Evolutionary conservation across 2,113 vertebrate genomes (phyloP), one percentile per base, ranked within the genome.

Genomic region (Rhombomys opimus): DNA sequence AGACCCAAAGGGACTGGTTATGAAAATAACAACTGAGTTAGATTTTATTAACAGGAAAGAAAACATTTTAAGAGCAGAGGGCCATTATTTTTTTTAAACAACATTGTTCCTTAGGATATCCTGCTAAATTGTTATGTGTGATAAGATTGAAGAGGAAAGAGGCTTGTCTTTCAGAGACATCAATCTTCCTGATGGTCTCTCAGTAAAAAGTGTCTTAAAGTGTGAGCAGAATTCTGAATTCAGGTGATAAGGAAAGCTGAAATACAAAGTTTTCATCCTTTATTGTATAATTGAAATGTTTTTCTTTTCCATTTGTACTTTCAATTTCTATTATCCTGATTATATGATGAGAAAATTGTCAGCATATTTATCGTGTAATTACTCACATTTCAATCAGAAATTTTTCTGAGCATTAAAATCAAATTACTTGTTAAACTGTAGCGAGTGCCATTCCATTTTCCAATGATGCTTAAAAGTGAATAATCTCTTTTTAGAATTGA

Each of bases 31-130:
- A 97, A 95, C 85, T 90, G 89, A 89, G 80, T 97, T 96, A 85
- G 92, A 95, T 94, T 98, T 97, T 97, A 96, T 97, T 97, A 97
- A 97, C 96, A 97, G 97, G 97, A 98, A 97, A 98, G 96, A 98
- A 97, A 97, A 95, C 96, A 97, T 97, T 96, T 97, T 97, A 93
- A 97, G 90, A 97, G 84, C 87, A 95, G 93, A 97, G 76, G 41
- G 23, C 68, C 54, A 91, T 94, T 95, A 95, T 95, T 96, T 91
- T 82, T 96, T 96, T 95, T 87, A 95, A 97, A 96, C 94, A 97
- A 92, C 94, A 91, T 96, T 97, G 95, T 97, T 97, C 95, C 95
- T 95, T 97, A 96, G 97, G 97, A 97, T 97, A 97, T 98, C 97
- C 97, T 98, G 97, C 96, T 97, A 94, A 97, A 96, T 97, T 97